Percentiles rank a stretch among this genome's conserved stretches.
Conservation (phyloP, 2,113 vertebrate species). For the Anas platyrhynchos region DNA sequence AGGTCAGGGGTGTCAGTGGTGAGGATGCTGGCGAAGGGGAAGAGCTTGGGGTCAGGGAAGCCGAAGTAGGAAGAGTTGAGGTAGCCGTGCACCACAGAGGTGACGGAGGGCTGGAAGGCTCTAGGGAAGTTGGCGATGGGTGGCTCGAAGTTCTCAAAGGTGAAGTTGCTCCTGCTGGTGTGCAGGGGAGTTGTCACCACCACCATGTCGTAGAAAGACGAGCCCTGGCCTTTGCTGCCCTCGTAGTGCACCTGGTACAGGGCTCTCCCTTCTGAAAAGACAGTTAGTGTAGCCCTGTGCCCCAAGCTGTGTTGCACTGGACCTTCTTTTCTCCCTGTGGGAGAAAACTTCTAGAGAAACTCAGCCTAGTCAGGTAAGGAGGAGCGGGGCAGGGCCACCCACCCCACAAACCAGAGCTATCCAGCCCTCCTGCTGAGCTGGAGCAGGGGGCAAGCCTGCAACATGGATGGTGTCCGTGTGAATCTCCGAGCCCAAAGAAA, state of each 20-base stretch:
- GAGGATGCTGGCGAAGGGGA: constrained; percentile 91
- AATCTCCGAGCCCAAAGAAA: not conserved
- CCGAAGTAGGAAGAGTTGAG: constrained; percentile 96
- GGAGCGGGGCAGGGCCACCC: not conserved
- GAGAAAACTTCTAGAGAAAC: not conserved
- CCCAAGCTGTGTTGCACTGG: not conserved
- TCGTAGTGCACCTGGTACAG: constrained; percentile 88
- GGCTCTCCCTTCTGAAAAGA: constrained; percentile 80
- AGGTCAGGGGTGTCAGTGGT: constrained; percentile 85
- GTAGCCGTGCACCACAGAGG: constrained; percentile 94
- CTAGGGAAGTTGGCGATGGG: constrained; percentile 77
- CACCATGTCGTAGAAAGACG: constrained; percentile 89
- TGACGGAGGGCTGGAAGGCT: constrained; percentile 86
- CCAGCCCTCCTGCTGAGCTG: not conserved
- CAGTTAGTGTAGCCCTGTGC: not conserved
- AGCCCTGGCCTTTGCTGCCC: constrained; percentile 70
- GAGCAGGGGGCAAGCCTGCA: not conserved
- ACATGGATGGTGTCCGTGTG: not conserved
- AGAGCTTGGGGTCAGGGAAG: constrained; percentile 93
- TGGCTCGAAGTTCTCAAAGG: constrained; percentile 85
- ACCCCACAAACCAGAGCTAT: fast-evolving
- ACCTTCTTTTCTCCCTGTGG: not conserved
- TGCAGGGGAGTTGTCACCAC: constrained; percentile 90
- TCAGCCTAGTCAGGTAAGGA: not conserved
- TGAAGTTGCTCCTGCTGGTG: constrained; percentile 79